phyloP scores from a whole-genome alignment of 2,113 vertebrate genomes.

The Paedocypris sp. region DNA sequence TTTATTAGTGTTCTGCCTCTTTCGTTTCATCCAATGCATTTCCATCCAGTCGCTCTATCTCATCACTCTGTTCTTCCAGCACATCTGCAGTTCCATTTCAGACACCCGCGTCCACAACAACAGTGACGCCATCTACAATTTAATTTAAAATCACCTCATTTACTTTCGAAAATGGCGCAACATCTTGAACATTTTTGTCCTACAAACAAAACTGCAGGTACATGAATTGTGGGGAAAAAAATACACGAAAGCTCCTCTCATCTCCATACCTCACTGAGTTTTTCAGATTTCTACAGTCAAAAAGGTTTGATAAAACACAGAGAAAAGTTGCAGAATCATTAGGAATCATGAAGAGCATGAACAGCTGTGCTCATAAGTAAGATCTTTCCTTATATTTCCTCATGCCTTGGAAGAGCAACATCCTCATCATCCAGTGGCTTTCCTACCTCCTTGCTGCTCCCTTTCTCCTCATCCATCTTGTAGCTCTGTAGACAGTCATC shows the following conservation, averaged over 20 bases:
- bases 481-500: slow-evolving; percentile 34
- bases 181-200: slow-evolving; percentile 39
- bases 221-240: slow-evolving; percentile 31
- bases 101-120: slow-evolving; percentile 36
- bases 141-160: slow-evolving; percentile 42
- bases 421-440: slow-evolving; percentile 39
- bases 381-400: slow-evolving; percentile 52
- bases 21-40: slow-evolving; percentile 20
- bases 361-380: slow-evolving; percentile 51
- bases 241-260: background rate
- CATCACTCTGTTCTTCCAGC: slow-evolving; percentile 38
- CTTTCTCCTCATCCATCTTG: slow-evolving; percentile 55
- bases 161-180: slow-evolving; percentile 9
- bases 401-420: slow-evolving; percentile 42
- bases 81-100: slow-evolving; percentile 43
- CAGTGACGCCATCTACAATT: slow-evolving; percentile 33
- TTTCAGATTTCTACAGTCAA: slow-evolving; percentile 48
- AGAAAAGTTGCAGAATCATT: background rate
- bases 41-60: slow-evolving; percentile 18
- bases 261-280: slow-evolving; percentile 42
- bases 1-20: slow-evolving; percentile 14
- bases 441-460: slow-evolving; percentile 34
- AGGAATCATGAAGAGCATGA: background rate
- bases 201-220: slow-evolving; percentile 44
- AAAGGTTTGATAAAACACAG: slow-evolving; percentile 11